A percentile compares a stretch with the other conserved stretches of the same genome.
Evolutionary conservation across 2,888 invertebrate species (phyloP).

Genomic region (Drosophila tanythrix): DNA sequence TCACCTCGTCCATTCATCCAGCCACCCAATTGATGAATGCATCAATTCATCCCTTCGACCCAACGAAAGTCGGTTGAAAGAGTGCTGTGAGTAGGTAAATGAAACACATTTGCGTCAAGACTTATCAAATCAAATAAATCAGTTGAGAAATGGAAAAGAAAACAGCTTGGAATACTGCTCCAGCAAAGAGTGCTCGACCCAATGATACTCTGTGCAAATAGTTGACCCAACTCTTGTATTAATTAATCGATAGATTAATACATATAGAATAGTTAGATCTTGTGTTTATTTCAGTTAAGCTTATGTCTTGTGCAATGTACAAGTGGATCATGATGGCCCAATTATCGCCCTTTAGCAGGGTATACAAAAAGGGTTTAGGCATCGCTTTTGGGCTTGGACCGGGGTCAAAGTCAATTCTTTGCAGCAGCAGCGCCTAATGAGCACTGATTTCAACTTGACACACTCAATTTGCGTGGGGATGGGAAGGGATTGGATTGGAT

Average conservation of each 20-base stretch:
- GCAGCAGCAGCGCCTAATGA: conserved; percentile 44
- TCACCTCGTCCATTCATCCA: background rate
- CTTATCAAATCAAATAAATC: conserved; percentile 76
- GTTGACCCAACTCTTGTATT: background rate
- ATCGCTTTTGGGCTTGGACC: conserved; percentile 10
- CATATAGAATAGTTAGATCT: background rate
- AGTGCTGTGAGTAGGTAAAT: conserved; percentile 49
- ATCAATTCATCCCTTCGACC: conserved; percentile 2
- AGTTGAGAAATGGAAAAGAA: conserved; percentile 29
- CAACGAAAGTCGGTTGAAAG: conserved; percentile 16
- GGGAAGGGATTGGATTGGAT: background rate
- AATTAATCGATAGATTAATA: background rate
- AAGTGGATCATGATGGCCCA: background rate
- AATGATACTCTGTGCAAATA: conserved; percentile 9
- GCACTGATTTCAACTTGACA: conserved; percentile 40
- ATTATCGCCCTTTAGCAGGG: background rate
- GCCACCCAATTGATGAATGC: conserved; percentile 7
- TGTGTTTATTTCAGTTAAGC: background rate
- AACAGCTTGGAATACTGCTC: conserved; percentile 4
- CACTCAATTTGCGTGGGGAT: conserved; percentile 38
- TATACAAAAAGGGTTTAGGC: conserved; percentile 14
- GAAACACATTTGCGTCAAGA: conserved; percentile 71
- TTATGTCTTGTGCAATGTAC: background rate
- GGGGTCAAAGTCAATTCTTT: conserved; percentile 8
- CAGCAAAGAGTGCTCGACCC: too few species aligned